A percentile compares a stretch with the other conserved stretches of the same genome.
These are phyloP conservation scores for Odontophorus gujanensis DNA, from an alignment of 2,113 vertebrate species.

Conservation along the genomic window DNA sequence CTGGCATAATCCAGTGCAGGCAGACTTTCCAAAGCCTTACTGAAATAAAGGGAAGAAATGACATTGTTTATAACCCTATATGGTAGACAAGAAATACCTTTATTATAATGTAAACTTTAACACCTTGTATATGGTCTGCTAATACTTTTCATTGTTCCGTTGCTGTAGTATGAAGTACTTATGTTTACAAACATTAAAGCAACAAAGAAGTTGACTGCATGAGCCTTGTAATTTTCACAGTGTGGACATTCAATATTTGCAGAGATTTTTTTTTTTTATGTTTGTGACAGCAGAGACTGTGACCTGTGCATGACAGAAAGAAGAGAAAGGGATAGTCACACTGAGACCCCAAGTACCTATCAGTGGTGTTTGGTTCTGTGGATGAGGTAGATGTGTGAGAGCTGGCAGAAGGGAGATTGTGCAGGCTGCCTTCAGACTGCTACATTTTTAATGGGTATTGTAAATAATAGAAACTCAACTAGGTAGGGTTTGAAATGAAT, in stretches of 20 bases:
- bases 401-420: background rate
- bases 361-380: background rate
- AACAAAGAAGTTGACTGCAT: background rate
- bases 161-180: background rate
- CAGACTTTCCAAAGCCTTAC: background rate
- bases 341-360: background rate
- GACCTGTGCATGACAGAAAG: background rate
- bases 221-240: background rate
- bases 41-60: background rate
- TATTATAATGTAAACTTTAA: background rate
- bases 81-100: background rate
- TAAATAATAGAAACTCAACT: background rate
- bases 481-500: background rate
- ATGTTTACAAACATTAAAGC: background rate
- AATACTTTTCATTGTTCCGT: rapidly evolving
- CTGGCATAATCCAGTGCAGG: background rate
- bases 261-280: rapidly evolving
- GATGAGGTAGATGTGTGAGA: background rate
- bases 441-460: background rate
- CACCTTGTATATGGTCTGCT: rapidly evolving
- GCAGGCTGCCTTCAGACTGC: background rate
- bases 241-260: background rate
- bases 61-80: background rate
- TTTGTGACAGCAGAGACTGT: background rate
- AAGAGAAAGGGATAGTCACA: background rate